Conservation (phyloP, 2,888 invertebrate species). For the Thera britannica region DNA sequence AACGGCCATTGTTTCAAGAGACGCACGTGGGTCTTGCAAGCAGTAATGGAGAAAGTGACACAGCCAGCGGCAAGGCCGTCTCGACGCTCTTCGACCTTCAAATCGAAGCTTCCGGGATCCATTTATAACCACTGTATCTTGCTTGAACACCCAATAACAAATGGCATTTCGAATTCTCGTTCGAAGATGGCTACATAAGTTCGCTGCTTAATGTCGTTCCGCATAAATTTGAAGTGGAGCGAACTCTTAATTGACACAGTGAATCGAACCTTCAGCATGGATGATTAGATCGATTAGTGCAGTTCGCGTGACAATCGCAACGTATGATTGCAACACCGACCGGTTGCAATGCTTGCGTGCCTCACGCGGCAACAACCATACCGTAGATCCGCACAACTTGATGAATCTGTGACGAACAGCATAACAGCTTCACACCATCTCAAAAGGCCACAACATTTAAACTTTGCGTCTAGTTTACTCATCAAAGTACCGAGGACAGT, state of each 20-base stretch:
- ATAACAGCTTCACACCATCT: conserved; percentile 12
- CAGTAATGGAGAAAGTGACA: conserved; percentile 77
- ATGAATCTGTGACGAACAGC: conserved; percentile 54
- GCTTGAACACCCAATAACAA: conserved; percentile 20
- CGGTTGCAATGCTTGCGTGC: conserved; percentile 68
- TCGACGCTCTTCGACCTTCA: conserved; percentile 74
- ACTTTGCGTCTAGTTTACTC: not conserved
- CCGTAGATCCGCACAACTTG: conserved; percentile 65
- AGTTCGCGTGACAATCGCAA: conserved; percentile 64
- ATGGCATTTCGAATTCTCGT: conserved; percentile 18
- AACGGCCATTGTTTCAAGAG: conserved; percentile 68
- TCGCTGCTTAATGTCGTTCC: not conserved
- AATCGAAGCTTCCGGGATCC: conserved; percentile 68
- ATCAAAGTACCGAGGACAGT: not conserved
- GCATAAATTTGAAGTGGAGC: conserved; percentile 16
- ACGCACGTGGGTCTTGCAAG: conserved; percentile 70
- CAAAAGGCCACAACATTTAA: conserved; percentile 18
- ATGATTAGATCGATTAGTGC: conserved; percentile 50
- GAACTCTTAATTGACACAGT: conserved; percentile 31
- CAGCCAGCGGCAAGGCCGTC: conserved; percentile 81
- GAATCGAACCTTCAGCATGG: conserved; percentile 44
- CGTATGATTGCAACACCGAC: conserved; percentile 61
- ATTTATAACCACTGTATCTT: conserved; percentile 39
- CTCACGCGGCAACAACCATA: conserved; percentile 63
- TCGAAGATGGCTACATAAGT: conserved; percentile 7